These are phyloP conservation scores for Albula glossodonta DNA, from an alignment of 2,113 vertebrate genomes.

Conservation along the genomic window DNA sequence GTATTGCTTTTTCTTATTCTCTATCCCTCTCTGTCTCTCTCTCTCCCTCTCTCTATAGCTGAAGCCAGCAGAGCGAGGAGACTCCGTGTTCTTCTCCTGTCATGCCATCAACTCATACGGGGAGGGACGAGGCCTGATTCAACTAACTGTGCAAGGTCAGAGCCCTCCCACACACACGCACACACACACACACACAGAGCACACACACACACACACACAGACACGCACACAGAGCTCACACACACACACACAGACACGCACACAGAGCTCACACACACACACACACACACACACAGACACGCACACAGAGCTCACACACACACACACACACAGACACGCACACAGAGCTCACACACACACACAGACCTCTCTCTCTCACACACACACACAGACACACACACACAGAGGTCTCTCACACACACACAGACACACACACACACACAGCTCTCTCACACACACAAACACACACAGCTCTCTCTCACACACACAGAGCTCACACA, in stretches of 20 bases:
- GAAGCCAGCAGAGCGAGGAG: slow-evolving; percentile 92
- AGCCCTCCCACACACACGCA: not conserved
- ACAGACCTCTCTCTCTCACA: not conserved
- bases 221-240: no score
- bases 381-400: no score
- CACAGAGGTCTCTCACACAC: no score
- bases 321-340: not conserved
- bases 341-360: not conserved
- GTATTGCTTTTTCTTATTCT: not conserved
- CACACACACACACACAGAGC: not conserved
- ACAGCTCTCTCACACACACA: no score
- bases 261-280: no score
- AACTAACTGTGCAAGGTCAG: slow-evolving; percentile 95
- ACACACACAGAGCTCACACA: no score
- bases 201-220: not conserved
- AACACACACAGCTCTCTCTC: no score
- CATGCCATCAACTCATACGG: slow-evolving; percentile 98
- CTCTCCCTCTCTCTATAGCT: slow-evolving; percentile 65
- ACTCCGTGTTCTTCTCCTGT: slow-evolving; percentile 98
- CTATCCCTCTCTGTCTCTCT: slow-evolving; percentile 24
- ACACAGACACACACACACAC: no score
- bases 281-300: not conserved
- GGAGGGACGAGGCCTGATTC: slow-evolving; percentile 95
- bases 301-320: not conserved
- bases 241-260: no score